Base-by-base conservation (phyloP, 2,888 invertebrate species). In the Cephus sareptanus region DNA sequence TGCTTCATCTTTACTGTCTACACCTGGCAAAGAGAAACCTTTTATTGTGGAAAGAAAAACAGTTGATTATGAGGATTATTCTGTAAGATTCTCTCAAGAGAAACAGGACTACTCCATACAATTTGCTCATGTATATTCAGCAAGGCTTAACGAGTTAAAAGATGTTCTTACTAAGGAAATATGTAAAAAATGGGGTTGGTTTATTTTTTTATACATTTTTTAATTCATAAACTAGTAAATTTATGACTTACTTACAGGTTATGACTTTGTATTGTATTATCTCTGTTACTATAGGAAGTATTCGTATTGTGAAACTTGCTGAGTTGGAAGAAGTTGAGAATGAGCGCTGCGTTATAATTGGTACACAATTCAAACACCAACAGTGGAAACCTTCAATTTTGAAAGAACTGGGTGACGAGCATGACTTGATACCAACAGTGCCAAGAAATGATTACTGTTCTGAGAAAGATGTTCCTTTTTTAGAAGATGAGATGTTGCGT, bases 401-500 rank as follows among this genome's bases (percentile, higher is more conserved):
- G 69, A 96, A 97, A 87, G 97, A 98, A 91, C 94, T 99, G 3
- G 96, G 97, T 77, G 98, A 98, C 92, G 97, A 98, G 89, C 94
- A 97, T 88, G 96, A 97, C 90, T 93, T 98, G 76, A 93, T 96
- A 74, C 96, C 96, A 0, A 96, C 97, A 87, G 95, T 95, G n/a
- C 91, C 92, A 12, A 93, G 94, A 89, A 92, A 91, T 69, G 90
- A 96, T 91, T 98, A 96, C 92, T 95, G 96, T 4, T 95, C 96
- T 86, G 96, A 96, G 30, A 93, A 94, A 33, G 99, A 99, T 92
- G 94, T 94, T 85, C 90, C 98, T 33, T 96, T 97, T 79, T 92
- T 99, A 79, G 99, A 99, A 92, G 98, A 99, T 93, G 98, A 98
- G 89, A 92, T 97, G 68, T 97, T 98, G 89, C 94, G 98, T 86